Percentiles rank a stretch among this genome's conserved stretches.
These are phyloP conservation scores for Chloropsis cyanopogon DNA, from an alignment of 2,113 vertebrate species.

Conservation along the genomic window DNA sequence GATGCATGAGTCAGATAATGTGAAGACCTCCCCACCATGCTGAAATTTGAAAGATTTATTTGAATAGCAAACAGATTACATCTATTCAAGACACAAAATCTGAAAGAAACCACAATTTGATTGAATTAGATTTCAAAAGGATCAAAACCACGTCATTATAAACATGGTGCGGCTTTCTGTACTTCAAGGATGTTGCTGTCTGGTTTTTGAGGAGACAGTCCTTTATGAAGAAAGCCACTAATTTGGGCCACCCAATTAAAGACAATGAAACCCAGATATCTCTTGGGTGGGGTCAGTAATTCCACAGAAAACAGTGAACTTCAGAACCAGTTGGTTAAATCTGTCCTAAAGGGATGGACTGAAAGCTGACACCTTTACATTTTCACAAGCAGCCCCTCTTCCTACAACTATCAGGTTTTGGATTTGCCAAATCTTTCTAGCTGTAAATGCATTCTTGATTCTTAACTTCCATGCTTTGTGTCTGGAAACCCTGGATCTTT, in stretches of 20 bases:
- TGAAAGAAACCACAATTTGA: not conserved
- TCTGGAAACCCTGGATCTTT: not conserved
- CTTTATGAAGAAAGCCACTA: not conserved
- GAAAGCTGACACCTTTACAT: not conserved
- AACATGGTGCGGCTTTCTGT: not conserved
- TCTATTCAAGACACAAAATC: not conserved
- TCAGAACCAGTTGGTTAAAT: not conserved
- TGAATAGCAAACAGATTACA: not conserved
- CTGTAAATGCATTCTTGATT: not conserved
- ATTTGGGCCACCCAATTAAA: not conserved
- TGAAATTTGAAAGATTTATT: not conserved
- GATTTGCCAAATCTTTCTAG: not conserved
- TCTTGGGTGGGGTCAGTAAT: not conserved
- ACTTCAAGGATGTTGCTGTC: not conserved
- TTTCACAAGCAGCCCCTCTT: not conserved
- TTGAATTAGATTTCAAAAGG: not conserved
- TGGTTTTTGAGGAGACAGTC: not conserved
- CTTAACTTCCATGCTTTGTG: not conserved
- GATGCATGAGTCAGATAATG: not conserved
- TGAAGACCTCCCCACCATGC: not conserved
- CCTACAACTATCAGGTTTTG: not conserved
- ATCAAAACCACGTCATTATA: not conserved
- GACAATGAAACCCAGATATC: not conserved
- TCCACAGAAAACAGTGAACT: not conserved
- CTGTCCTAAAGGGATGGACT: not conserved